Percentiles rank a stretch among this genome's conserved stretches.
These are phyloP conservation scores for Corythornis cristatus DNA, from an alignment of 2,113 vertebrate genomes.

Conservation along the genomic window DNA sequence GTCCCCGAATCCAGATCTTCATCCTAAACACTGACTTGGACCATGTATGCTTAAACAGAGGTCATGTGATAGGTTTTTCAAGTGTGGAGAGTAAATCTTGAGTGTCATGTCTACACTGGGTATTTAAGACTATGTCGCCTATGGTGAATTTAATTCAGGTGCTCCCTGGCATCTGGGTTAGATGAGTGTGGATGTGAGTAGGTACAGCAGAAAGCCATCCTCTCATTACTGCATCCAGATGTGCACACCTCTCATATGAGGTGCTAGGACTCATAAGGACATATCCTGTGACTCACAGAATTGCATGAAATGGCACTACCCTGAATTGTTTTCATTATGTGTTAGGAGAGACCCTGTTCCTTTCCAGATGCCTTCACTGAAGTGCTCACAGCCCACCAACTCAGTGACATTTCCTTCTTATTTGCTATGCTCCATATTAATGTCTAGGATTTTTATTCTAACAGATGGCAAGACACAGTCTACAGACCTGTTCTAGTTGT, in stretches of 20 bases:
- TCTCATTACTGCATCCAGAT: not conserved
- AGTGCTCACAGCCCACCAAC: not conserved
- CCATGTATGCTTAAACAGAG: not conserved
- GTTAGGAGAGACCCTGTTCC: not conserved
- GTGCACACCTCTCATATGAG: not conserved
- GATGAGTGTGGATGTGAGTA: not conserved
- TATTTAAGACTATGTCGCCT: not conserved
- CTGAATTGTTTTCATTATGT: not conserved
- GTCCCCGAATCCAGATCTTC: conserved; percentile 8
- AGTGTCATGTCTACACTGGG: not conserved
- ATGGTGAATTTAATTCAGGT: not conserved
- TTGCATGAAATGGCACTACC: not conserved
- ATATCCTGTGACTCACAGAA: not conserved
- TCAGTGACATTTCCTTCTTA: not conserved
- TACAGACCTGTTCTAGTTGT: not conserved
- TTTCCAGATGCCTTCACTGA: conserved; percentile 8
- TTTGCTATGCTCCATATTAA: not conserved
- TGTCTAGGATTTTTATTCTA: not conserved
- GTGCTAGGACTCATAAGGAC: conserved; percentile 1
- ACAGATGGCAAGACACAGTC: conserved; percentile 13
- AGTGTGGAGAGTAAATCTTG: not conserved
- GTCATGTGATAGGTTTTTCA: not conserved
- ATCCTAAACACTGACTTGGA: not conserved
- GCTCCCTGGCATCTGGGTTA: not conserved
- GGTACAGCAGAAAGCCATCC: not conserved